These are phyloP conservation scores for Leptogaster cylindrica DNA, from an alignment of 2,888 invertebrate species.

Conservation along the genomic window DNA sequence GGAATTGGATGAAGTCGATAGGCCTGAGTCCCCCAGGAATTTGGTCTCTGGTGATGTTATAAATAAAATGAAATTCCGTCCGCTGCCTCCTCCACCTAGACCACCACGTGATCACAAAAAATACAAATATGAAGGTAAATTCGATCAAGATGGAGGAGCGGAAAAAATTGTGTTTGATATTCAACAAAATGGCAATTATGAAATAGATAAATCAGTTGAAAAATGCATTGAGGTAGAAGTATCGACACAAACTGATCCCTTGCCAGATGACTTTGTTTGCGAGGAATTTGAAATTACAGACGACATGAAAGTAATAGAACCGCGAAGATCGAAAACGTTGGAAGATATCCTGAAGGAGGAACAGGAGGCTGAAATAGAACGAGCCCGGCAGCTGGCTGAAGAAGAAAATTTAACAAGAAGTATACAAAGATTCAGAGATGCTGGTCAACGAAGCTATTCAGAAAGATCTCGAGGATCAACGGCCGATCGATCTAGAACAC, in stretches of 20 bases:
- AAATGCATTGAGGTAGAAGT: constrained; percentile 70
- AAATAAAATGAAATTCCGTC: constrained; percentile 83
- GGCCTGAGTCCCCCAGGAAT: constrained; percentile 64
- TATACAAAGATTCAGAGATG: constrained; percentile 64
- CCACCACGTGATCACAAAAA: constrained; percentile 73
- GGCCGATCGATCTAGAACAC: constrained; percentile 65
- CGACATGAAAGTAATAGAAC: constrained; percentile 60
- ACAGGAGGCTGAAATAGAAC: constrained; percentile 53
- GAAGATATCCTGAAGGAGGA: constrained; percentile 59
- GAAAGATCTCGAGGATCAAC: constrained; percentile 67
- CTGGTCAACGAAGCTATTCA: constrained; percentile 66
- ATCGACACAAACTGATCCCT: constrained; percentile 84
- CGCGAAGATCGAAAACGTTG: constrained; percentile 56
- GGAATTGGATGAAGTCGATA: constrained; percentile 59
- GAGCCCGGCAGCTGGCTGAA: constrained; percentile 58
- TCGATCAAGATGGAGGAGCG: constrained; percentile 52
- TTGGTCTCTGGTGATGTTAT: constrained; percentile 78
- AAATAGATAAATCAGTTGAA: constrained; percentile 54
- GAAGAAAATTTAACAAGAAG: constrained; percentile 65
- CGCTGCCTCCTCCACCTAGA: constrained; percentile 84
- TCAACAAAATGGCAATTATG: constrained; percentile 55
- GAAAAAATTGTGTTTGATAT: constrained; percentile 48
- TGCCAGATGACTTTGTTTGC: constrained; percentile 78
- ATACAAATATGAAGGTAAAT: constrained; percentile 57
- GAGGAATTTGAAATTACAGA: constrained; percentile 64